These are phyloP conservation scores for Umimayanthus chanpuru DNA, from an alignment of 92 coral and sea anemone genomes.

Conservation along the genomic window DNA sequence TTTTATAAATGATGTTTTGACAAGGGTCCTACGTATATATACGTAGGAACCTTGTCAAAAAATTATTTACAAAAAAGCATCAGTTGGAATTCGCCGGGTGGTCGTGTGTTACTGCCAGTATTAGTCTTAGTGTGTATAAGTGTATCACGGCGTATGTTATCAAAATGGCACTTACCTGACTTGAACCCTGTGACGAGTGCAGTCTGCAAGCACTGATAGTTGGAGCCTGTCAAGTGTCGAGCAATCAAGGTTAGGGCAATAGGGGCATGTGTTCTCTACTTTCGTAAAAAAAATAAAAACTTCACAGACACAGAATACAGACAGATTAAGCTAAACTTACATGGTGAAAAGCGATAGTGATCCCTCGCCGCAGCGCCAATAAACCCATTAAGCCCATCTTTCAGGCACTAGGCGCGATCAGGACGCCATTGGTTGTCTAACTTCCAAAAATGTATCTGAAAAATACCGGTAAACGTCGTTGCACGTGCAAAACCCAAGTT, in stretches of 20 bases:
- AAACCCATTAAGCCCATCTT: slow-evolving; percentile 2
- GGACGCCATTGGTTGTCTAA: background rate
- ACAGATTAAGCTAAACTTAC: background rate
- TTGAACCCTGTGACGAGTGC: background rate
- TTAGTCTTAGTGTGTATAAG: too few relatives aligned
- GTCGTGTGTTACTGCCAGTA: too few relatives aligned
- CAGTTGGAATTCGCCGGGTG: too few relatives aligned
- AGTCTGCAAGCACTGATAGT: background rate
- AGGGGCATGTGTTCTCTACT: too few relatives aligned
- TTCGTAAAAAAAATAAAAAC: background rate
- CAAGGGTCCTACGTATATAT: too few relatives aligned
- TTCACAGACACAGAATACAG: too few relatives aligned
- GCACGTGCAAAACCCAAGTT: background rate
- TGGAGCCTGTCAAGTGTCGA: slow-evolving; percentile 2
- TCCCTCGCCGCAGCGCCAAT: slow-evolving; percentile 17
- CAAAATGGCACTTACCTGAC: background rate
- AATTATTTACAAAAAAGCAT: too few relatives aligned
- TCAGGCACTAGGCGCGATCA: background rate
- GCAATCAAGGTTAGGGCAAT: too few relatives aligned
- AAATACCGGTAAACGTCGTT: background rate
- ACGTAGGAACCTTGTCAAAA: too few relatives aligned
- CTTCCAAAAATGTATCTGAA: background rate
- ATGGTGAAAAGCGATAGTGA: background rate
- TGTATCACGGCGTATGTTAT: too few relatives aligned
- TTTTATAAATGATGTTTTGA: too few relatives aligned